Evolutionary conservation across 92 coral and sea anemone species (phyloP).

Genomic region (Galaxea fascicularis): DNA sequence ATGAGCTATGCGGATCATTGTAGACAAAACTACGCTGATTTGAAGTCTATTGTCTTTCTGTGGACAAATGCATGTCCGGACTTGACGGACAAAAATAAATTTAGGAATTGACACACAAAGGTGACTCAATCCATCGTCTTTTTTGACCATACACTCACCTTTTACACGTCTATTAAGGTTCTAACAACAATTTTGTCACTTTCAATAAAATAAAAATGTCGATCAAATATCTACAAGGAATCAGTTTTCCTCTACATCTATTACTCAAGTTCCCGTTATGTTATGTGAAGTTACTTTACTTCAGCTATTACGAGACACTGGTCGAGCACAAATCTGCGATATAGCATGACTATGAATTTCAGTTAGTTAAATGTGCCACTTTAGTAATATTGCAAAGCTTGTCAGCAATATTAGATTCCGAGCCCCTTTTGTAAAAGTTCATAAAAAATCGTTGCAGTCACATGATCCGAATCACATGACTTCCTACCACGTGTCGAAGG

Average conservation of each 20-base stretch:
- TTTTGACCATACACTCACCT: constrained; percentile 3
- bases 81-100: not conserved
- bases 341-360: constrained; percentile 18
- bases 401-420: constrained; percentile 19
- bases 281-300: not conserved
- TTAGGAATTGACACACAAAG: not conserved
- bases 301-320: not conserved
- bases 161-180: not conserved
- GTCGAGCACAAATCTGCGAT: not conserved
- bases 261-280: not conserved
- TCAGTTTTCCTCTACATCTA: not conserved
- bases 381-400: constrained; percentile 41
- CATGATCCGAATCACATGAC: constrained; percentile 46
- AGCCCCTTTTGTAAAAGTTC: constrained; percentile 5
- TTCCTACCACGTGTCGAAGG: constrained; percentile 56
- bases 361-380: constrained; percentile 33
- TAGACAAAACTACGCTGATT: constrained; percentile 28
- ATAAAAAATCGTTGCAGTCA: constrained; percentile 5
- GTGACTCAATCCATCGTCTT: not conserved
- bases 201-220: not conserved
- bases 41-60: constrained; percentile 11
- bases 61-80: not conserved
- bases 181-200: not conserved
- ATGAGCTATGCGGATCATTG: constrained; percentile 14
- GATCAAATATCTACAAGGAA: not conserved